Evolutionary conservation across 2,113 vertebrate genomes (phyloP), one percentile per base, ranked within the genome.

Genomic region (Corythoichthys intestinalis): DNA sequence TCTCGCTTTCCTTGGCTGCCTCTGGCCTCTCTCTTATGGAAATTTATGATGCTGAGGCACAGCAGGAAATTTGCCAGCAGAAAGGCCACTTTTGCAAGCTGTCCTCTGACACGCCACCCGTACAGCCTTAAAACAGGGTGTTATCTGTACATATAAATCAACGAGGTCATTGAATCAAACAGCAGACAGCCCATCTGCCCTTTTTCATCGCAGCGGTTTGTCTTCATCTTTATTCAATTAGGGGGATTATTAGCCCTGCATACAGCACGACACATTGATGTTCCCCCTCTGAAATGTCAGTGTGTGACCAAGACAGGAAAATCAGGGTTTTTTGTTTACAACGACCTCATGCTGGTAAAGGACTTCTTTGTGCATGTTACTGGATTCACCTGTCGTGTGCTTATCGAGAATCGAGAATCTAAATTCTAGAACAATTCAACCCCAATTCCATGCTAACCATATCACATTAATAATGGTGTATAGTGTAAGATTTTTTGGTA

Each of bases 221-320:
- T 75, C 85, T 83, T 86, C 87, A 88, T 85, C 77, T 89, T 87
- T 83, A 88, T 87, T 90, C 83, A 85, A 79, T 88, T 87, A 83
- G 66, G 65, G 62, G 77, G 80, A 86, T 87, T 78, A 87, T 88
- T 85, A 75, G 70, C 62, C 65, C 80, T 1, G 73, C 73, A 69
- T 56, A 77, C 76, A 69, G 61, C 46, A 44, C 11, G 49, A 12
- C 49, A 80, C 76, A 81, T 80, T 85, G 83, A 81, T 76, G 75
- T 74, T 81, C 66, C 73, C 66, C 73, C 67, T 73, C 81, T 80
- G 72, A 85, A 85, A 82, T 80, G 83, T 83, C 80, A 79, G 73
- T 52, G 66, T 53, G 66, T 74, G 77, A 53, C 47, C 61, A 72
- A 49, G 69, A 76, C 66, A 66, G 58, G 5, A 66, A 53, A 58